Base-by-base conservation (phyloP, 2,797 vertebrate species). In the Eurystomus glaucurus region DNA sequence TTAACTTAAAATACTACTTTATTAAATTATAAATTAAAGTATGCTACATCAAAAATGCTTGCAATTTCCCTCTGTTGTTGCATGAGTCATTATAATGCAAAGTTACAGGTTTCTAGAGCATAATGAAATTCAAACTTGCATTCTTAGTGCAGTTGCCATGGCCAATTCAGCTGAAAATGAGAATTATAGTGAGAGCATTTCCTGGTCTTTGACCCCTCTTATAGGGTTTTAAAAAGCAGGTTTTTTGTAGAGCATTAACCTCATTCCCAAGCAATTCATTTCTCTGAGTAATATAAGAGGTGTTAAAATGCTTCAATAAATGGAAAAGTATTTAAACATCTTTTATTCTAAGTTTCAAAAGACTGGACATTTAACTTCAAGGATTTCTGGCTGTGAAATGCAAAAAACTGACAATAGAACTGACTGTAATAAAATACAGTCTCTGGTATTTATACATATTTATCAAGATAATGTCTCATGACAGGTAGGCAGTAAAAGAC, bases 161-260 rank as follows among this genome's bases (percentile, higher is more conserved):
- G 98, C 94, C 97, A 97, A 98, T 98, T 98, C 97, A 97, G 88
- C 95, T 97, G 97, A 97, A 98, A 98, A 98, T 95, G 94, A 97
- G 98, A 98, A 98, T 97, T 98, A 97, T 90, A 98, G 95, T 91
- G 96, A 97, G 95, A 96, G 93, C 93, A 92, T 96, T 98, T 98
- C 98, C 97, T 98, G 97, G 97, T 97, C 98, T 98, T 98, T 98
- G 98, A 98, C 97, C 97, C 93, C 97, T 97, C 96, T 69, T 96
- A 94, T 68, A 96, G 95, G 89, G 80, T 97, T 98, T 98, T 96
- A 93, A 98, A 97, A 98, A 97, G 97, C 96, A 88, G 83, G 14
- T 66, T 98, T 98, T 98, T 94, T 98, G 90, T 79, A 96, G 88
- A 97, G 85, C 76, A 92, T 97, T 98, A 97, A 97, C 96, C 94